Conservation (phyloP, 2,888 invertebrate genomes). For the Torymus texanus region DNA sequence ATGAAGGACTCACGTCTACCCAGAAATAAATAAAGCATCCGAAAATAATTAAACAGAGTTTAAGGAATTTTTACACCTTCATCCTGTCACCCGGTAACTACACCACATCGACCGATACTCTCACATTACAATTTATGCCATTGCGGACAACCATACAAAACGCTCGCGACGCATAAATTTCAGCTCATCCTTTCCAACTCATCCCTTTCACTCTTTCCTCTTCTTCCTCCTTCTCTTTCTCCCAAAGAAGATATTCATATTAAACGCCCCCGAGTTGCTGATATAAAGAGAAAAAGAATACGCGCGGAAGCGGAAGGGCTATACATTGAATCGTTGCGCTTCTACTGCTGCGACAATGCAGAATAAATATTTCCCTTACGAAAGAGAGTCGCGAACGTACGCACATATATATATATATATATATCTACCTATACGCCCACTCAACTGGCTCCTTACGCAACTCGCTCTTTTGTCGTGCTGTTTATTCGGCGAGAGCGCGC, state of each 20-base stretch:
- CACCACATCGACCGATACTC: constrained; percentile 2
- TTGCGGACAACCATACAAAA: constrained; percentile 13
- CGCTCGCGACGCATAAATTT: constrained; percentile 22
- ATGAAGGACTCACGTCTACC: no score
- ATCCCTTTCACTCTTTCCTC: no score
- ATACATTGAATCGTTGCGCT: no score
- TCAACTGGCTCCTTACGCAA: constrained; percentile 15
- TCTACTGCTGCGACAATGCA: constrained; percentile 29
- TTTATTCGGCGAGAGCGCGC: no score
- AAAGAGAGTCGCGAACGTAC: not conserved
- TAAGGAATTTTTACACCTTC: constrained; percentile 12
- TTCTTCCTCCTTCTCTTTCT: not conserved
- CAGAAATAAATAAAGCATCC: no score
- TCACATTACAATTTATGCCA: constrained; percentile 2
- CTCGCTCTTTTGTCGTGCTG: constrained; percentile 3
- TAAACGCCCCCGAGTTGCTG: not conserved
- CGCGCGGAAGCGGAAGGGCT: constrained; percentile 34
- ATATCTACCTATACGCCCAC: not conserved
- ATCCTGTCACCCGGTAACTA: not conserved
- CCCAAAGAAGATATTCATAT: not conserved
- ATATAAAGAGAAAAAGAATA: not conserved
- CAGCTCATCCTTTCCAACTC: not conserved
- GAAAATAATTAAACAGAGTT: no score
- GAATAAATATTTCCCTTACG: constrained; percentile 36
- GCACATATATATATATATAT: not conserved